A percentile compares a stretch with the other conserved stretches of the same genome.
Evolutionary conservation across 2,888 invertebrate species (phyloP).

Genomic region (Osmoderma eremita): DNA sequence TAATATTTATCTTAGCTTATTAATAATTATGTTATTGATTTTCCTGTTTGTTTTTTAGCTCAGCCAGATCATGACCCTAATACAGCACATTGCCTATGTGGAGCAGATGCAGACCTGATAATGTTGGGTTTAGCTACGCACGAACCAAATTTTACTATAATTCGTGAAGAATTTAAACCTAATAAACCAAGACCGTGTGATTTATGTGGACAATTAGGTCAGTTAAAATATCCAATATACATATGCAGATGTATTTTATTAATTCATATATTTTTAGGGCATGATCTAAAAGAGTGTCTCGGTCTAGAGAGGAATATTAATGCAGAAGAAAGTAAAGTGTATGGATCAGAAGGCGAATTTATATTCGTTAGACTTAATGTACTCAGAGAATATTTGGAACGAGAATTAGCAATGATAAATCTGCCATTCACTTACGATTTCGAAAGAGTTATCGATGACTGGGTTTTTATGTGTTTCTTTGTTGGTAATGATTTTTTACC

Average conservation of each 20-base stretch:
- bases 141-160: conserved; percentile 98
- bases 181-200: conserved; percentile 97
- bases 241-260: conserved; percentile 6
- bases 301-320: conserved; percentile 68
- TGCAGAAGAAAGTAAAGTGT: conserved; percentile 69
- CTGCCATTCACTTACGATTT: conserved; percentile 95
- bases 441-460: conserved; percentile 96
- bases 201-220: conserved; percentile 86
- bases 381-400: conserved; percentile 91
- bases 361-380: conserved; percentile 95
- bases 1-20: not conserved
- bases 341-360: conserved; percentile 83
- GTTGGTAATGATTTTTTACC: conserved; percentile 99
- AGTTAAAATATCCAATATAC: conserved; percentile 43
- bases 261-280: conserved; percentile 67
- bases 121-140: conserved; percentile 99
- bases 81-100: conserved; percentile 96
- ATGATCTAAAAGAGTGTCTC: conserved; percentile 93
- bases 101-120: conserved; percentile 98
- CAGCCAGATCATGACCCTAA: conserved; percentile 97
- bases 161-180: conserved; percentile 97
- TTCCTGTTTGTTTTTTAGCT: conserved; percentile 64
- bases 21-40: not conserved
- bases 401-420: conserved; percentile 89
- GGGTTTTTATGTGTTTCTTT: conserved; percentile 99